Base-by-base conservation (phyloP, 1,140 invertebrate genomes). In the Chrysoperla carnea region DNA sequence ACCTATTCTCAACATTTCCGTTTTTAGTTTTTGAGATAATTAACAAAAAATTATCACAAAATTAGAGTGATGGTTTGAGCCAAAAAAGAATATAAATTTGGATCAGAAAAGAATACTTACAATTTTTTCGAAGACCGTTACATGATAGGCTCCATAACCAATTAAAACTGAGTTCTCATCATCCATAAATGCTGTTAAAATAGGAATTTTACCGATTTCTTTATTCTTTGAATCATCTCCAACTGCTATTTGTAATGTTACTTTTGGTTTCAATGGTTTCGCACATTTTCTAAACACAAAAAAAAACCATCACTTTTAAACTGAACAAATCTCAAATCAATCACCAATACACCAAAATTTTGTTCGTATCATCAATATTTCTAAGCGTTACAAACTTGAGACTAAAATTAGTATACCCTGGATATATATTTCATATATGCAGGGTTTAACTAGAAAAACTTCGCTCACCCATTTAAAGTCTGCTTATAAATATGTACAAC, bases 401-500 rank as follows among this genome's bases (percentile, higher is more conserved):
- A n/a, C n/a, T n/a, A n/a, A n/a, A n/a, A n/a, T n/a, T n/a, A n/a
- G n/a, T n/a, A n/a, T n/a, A n/a, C n/a, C n/a, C n/a, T n/a, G n/a
- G n/a, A n/a, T n/a, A n/a, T n/a, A n/a, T n/a, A n/a, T n/a, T n/a
- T n/a, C n/a, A n/a, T n/a, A n/a, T n/a, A n/a, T n/a, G n/a, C n/a
- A n/a, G n/a, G n/a, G 41, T 14, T 44, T 27, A 33, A 43, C 35
- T 15, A 42, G 43, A 42, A 37, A 44, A 5, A 23, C n/a, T 42
- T 46, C 39, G 56, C 55, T 62, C 60, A 78, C 68, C 80, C 78
- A 64, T 85, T 85, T 35, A 80, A 61, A 46, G 72, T 73, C 48
- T 81, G 75, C 48, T 77, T 69, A 60, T 84, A 90, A 29, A 86
- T 62, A 57, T 87, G 75, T 37, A 82, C 70, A 35, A 79, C 72